Base-by-base conservation (phyloP, 2,888 invertebrate species). In the Xanthia icteritia region DNA sequence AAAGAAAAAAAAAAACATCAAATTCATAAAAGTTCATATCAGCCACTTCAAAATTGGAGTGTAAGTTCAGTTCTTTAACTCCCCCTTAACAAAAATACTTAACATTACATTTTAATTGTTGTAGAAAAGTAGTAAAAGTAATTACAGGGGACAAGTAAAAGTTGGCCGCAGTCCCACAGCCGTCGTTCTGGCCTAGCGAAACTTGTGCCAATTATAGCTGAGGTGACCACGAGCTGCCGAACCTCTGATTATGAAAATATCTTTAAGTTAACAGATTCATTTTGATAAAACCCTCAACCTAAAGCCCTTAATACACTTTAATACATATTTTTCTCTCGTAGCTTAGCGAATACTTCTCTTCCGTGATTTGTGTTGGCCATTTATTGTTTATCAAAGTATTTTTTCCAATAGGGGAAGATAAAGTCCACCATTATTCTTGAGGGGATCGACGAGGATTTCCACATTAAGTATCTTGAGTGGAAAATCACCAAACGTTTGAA, bases 71-170 rank as follows among this genome's bases (percentile, higher is more conserved):
- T 83, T 73, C n/a, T 58, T 36, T 64, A 63, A 69, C 27, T 70
- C 23, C 6, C 23, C 6, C 31, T 64, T 58, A 56, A 56, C 58
- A 79, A 82, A 84, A 85, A 82, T 58, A 72, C 73, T 79, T 79
- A 77, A 79, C 79, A 84, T 86, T 83, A 83, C 76, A 75, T 76
- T 84, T 82, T 79, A 82, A 82, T 83, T 86, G 82, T 81, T 89
- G 91, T 90, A 87, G 89, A 90, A 91, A 91, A 93, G 94, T 91
- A 94, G 94, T 94, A 94, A 94, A 95, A 94, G 94, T 94, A 93
- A 94, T 94, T 95, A 95, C 91, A 92, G 89, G 90, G 92, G 93
- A 94, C 93, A 94, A 94, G 95, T 94, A 94, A 94, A 94, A 95
- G 94, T 95, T 95, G 93, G 93, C 91, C 88, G 85, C 90, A 89